phyloP scores from a whole-genome alignment of 2,797 vertebrate species.

The Sebastes cheni region DNA sequence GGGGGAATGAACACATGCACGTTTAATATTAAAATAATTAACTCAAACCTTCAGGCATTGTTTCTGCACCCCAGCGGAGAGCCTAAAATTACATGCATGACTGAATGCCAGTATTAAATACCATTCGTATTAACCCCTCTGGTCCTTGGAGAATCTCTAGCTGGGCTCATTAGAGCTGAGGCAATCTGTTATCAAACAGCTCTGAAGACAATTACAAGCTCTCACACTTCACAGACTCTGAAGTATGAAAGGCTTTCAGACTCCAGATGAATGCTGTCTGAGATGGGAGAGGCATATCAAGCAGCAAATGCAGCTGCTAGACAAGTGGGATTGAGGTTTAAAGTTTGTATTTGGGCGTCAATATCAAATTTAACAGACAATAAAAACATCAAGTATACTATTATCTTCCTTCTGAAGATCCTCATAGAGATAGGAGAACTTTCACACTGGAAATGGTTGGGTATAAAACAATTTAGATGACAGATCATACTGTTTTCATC shows the following conservation, averaged over 20 bases:
- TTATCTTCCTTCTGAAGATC: neutral
- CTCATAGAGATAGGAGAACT: neutral
- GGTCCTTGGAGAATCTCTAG: slow-evolving; percentile 18
- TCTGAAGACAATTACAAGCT: slow-evolving; percentile 26
- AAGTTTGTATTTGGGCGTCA: neutral
- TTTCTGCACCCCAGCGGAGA: slow-evolving; percentile 5
- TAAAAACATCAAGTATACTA: neutral
- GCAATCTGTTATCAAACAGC: slow-evolving; percentile 31
- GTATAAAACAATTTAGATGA: neutral
- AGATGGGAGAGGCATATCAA: neutral
- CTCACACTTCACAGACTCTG: slow-evolving; percentile 11
- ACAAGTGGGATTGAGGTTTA: neutral
- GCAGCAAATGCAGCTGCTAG: neutral
- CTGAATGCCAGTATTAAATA: slow-evolving; percentile 40
- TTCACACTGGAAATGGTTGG: neutral
- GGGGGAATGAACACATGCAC: neutral
- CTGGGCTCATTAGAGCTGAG: slow-evolving; percentile 19
- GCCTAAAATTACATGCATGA: slow-evolving; percentile 25
- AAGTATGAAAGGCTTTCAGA: slow-evolving; percentile 18
- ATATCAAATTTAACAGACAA: neutral
- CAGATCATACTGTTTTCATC: neutral
- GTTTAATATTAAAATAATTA: slow-evolving; percentile 4
- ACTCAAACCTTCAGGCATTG: neutral
- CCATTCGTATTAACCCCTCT: slow-evolving; percentile 15
- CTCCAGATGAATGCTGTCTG: neutral